Evolutionary conservation across 2,113 vertebrate genomes (phyloP), one percentile per base, ranked within the genome.

Genomic region (Ifrita kowaldi): DNA sequence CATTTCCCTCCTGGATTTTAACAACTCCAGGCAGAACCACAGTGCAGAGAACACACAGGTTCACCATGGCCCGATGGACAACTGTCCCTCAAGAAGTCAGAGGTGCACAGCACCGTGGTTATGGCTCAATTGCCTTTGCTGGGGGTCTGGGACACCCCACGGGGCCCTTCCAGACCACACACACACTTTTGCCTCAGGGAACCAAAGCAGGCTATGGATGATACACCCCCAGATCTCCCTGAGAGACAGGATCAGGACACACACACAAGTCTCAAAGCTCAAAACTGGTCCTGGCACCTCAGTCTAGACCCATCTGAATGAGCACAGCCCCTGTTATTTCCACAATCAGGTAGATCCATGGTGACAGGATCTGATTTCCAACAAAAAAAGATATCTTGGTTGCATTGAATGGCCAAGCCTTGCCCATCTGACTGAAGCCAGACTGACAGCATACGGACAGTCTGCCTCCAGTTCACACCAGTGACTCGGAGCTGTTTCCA

Each of bases 101-200:
- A n/a, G 10, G 63, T 9, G 26, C 35, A 46, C 30, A 63, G 9
- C 3, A 9, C 41, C 42, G 24, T 3, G 52, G 42, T 35, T 75
- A 74, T 0, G 0, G 42, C 52, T 82, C 52, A 49, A 0, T 5
- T 1, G 2, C 44, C 11, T 57, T 37, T 57, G 23, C 42, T 11
- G 18, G 30, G 53, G 42, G 8, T 13, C 49, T 64, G 63, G 55
- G 14, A 21, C 37, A 49, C 7, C 17, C 23, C 33, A 67, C 0
- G 1, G 49, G 35, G 41, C 70, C 68, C 20, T 67, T 75, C 53
- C 57, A 71, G 57, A 30, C 17, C 42, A 81, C 3, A 14, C 27
- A 69, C 27, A 30, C 37, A 65, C 8, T 78, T 55, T 28, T 88
- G 26, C 46, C 62, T 21, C 12, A 41, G 33, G 23, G 67, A 60